These are phyloP conservation scores for Lasius fuliginosus DNA, from an alignment of 2,888 invertebrate species.

Conservation along the genomic window DNA sequence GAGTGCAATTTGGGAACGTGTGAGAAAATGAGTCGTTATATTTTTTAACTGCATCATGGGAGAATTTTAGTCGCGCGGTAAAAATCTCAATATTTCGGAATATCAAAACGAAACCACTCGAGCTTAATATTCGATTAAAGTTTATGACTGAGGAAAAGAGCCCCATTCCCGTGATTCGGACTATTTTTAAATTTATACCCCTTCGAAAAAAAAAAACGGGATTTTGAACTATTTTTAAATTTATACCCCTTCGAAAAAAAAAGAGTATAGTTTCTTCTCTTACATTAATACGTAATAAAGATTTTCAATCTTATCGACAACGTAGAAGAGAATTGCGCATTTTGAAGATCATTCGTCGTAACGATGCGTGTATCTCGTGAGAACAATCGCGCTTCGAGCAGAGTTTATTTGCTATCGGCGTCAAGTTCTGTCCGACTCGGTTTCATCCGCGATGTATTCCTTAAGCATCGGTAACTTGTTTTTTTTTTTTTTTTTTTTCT, in stretches of 20 bases:
- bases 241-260: background rate
- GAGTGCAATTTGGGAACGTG: conserved; percentile 15
- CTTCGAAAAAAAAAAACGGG: background rate
- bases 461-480: background rate
- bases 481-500: background rate
- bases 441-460: background rate
- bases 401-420: background rate
- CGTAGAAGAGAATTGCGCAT: background rate
- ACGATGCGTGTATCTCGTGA: background rate
- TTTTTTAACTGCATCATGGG: conserved; percentile 35
- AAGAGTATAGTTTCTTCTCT: background rate
- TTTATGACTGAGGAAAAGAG: conserved; percentile 35
- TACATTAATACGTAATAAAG: background rate
- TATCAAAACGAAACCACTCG: conserved; percentile 51
- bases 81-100: conserved; percentile 38
- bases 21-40: conserved; percentile 34
- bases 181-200: conserved; percentile 21
- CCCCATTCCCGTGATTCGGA: background rate
- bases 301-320: conserved; percentile 19
- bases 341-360: background rate
- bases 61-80: conserved; percentile 42
- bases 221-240: conserved; percentile 18
- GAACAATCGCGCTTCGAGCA: background rate
- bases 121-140: conserved; percentile 51
- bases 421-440: background rate